These are phyloP conservation scores for Pipistrellus pipistrellus DNA, from an alignment of 2,797 vertebrate genomes.

Conservation along the genomic window DNA sequence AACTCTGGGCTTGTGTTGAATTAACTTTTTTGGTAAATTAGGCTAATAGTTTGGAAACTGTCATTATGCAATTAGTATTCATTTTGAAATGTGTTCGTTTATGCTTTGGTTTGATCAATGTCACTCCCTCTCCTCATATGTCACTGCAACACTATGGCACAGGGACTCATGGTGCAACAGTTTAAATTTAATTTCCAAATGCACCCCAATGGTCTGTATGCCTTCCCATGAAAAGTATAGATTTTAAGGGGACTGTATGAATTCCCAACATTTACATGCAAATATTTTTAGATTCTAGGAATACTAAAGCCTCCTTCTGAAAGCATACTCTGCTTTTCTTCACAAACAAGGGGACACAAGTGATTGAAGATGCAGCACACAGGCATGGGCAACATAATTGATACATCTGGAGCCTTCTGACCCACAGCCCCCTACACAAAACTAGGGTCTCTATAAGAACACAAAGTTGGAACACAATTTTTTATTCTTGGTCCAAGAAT, in stretches of 20 bases:
- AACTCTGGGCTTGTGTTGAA: conserved; percentile 80
- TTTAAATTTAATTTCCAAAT: conserved; percentile 42
- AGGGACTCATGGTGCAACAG: neutral
- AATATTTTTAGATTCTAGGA: conserved; percentile 74
- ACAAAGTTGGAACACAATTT: conserved; percentile 37
- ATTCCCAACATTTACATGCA: conserved; percentile 76
- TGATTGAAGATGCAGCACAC: conserved; percentile 13
- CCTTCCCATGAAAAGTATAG: neutral
- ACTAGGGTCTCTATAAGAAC: conserved; percentile 36
- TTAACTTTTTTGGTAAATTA: conserved; percentile 82
- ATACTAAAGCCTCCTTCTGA: conserved; percentile 69
- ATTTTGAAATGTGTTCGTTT: conserved; percentile 77
- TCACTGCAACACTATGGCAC: neutral
- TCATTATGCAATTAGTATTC: conserved; percentile 79
- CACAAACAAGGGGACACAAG: conserved; percentile 70
- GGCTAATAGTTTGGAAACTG: conserved; percentile 84
- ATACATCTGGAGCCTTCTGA: conserved; percentile 66
- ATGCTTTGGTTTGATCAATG: conserved; percentile 66
- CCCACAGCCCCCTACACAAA: neutral
- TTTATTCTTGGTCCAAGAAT: conserved; percentile 43
- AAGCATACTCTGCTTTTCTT: conserved; percentile 64
- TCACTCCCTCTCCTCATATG: conserved; percentile 55
- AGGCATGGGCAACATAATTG: conserved; percentile 59
- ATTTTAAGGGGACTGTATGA: conserved; percentile 63
- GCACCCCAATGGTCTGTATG: neutral